These are phyloP conservation scores for Sebastes flavidus DNA, from an alignment of 2,797 vertebrate species.

Conservation along the genomic window DNA sequence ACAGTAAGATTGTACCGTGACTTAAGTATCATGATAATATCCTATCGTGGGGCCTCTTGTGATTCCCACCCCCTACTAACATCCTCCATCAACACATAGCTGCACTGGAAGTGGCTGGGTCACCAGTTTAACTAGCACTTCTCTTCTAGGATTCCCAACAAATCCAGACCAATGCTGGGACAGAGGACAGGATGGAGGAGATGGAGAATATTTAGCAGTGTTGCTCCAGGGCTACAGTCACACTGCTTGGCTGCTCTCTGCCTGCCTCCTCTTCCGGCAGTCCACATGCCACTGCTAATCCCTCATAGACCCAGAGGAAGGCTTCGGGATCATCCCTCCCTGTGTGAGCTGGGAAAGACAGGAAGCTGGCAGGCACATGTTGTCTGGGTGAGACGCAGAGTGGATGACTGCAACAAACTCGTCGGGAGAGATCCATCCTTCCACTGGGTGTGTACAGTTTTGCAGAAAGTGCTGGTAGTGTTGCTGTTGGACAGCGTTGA, in stretches of 20 bases:
- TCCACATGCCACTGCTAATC: conserved; percentile 58
- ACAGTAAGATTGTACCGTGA: no score
- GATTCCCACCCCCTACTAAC: background rate
- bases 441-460: conserved; percentile 24
- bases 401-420: conserved; percentile 22
- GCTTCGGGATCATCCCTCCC: conserved; percentile 42
- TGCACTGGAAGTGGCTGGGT: background rate
- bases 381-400: conserved; percentile 27
- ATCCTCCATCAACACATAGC: background rate
- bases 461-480: conserved; percentile 14
- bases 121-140: background rate
- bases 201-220: background rate
- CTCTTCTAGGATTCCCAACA: background rate
- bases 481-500: conserved; percentile 48
- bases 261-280: conserved; percentile 39
- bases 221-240: conserved; percentile 19
- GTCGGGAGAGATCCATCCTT: conserved; percentile 20
- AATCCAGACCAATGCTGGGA: background rate
- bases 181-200: background rate
- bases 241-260: conserved; percentile 33
- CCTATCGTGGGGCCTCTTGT: no score
- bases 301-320: conserved; percentile 49
- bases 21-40: no score
- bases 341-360: conserved; percentile 44
- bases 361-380: conserved; percentile 43